Evolutionary conservation across 1,140 invertebrate genomes (phyloP).

Genomic region (Lucilia cuprina): DNA sequence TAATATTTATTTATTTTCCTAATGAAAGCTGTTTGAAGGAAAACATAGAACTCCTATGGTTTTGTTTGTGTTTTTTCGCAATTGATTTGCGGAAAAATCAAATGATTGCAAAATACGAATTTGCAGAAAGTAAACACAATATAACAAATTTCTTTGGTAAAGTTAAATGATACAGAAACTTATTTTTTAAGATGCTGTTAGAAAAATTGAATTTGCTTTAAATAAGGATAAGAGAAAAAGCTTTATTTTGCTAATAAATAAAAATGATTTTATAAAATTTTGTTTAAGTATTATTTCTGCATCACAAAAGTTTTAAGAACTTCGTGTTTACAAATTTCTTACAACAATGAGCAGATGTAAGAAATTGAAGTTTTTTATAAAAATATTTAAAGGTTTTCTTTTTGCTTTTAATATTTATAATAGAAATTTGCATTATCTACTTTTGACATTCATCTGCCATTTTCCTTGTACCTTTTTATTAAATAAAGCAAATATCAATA

Average conservation of each 20-base stretch:
- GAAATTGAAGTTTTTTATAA: not conserved
- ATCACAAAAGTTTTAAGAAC: not conserved
- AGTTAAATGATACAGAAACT: not conserved
- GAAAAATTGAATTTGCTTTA: too few species aligned
- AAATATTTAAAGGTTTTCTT: not conserved
- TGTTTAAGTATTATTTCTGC: too few species aligned
- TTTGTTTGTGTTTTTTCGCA: constrained; percentile 28
- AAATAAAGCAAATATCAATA: not conserved
- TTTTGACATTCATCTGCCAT: not conserved
- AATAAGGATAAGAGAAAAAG: too few species aligned
- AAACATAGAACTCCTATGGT: constrained; percentile 24
- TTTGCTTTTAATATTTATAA: not conserved
- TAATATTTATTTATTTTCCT: not conserved
- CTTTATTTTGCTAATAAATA: too few species aligned
- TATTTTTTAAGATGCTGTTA: too few species aligned
- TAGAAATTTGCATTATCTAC: not conserved
- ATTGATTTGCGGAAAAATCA: constrained; percentile 31
- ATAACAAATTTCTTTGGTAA: constrained; percentile 25
- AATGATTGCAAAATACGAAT: not conserved
- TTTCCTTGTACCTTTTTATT: not conserved
- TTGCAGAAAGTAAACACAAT: constrained; percentile 14
- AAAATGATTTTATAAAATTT: too few species aligned
- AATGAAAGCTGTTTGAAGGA: constrained; percentile 16
- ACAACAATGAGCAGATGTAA: not conserved
- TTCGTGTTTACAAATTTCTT: not conserved